Evolutionary conservation across 2,888 invertebrate genomes (phyloP).

Genomic region (Polydrusus tereticollis): DNA sequence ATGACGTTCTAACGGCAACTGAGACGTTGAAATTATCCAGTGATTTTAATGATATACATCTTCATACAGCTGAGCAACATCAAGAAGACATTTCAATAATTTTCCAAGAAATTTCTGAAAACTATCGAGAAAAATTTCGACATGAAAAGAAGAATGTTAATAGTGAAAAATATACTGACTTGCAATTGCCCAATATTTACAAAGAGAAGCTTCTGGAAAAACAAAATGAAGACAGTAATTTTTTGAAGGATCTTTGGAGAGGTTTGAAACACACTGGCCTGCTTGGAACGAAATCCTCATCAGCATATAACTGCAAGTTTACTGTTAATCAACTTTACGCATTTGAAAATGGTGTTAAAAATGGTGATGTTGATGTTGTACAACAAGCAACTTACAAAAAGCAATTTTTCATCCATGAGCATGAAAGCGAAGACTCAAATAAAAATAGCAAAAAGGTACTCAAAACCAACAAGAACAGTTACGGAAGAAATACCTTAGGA

Average conservation of each 20-base stretch:
- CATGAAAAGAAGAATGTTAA: slow-evolving; percentile 51
- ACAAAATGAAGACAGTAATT: slow-evolving; percentile 47
- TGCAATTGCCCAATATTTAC: slow-evolving; percentile 59
- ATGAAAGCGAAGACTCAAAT: neutral
- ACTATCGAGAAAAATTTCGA: slow-evolving; percentile 62
- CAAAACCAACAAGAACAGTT: slow-evolving; percentile 7
- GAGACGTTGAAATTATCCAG: neutral
- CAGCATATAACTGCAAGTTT: slow-evolving; percentile 54
- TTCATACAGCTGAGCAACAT: slow-evolving; percentile 4
- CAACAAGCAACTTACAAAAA: slow-evolving; percentile 10
- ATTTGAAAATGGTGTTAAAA: slow-evolving; percentile 26
- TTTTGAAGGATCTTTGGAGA: slow-evolving; percentile 54
- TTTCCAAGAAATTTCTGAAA: slow-evolving; percentile 60
- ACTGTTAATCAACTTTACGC: slow-evolving; percentile 59
- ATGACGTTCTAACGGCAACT: neutral
- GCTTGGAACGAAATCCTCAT: slow-evolving; percentile 50
- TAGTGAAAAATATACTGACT: slow-evolving; percentile 47
- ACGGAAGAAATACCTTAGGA: slow-evolving; percentile 47
- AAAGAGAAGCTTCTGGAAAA: slow-evolving; percentile 57
- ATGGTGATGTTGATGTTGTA: neutral
- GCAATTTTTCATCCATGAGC: neutral
- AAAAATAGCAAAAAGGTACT: neutral
- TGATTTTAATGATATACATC: neutral
- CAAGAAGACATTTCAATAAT: slow-evolving; percentile 52
- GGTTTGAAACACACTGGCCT: slow-evolving; percentile 52